Conservation (phyloP, 2,888 invertebrate genomes). For the Trichogramma evanescens region DNA sequence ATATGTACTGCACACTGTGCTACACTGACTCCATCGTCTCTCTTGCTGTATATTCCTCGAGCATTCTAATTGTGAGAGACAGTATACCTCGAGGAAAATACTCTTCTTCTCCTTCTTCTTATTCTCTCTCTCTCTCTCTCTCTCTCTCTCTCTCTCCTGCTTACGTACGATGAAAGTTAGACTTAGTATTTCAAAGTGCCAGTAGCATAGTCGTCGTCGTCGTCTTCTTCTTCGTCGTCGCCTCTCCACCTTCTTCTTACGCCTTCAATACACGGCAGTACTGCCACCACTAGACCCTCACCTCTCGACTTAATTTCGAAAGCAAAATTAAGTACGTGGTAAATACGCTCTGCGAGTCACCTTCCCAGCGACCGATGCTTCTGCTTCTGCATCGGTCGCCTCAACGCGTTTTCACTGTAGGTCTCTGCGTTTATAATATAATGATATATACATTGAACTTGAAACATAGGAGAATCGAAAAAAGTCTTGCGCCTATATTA, state of each 20-base stretch:
- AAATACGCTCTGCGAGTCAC: slow-evolving; percentile 34
- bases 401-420: not conserved
- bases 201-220: slow-evolving; percentile 28
- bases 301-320: slow-evolving; percentile 39
- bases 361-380: slow-evolving; percentile 13
- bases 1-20: slow-evolving; percentile 5
- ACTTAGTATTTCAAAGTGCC: slow-evolving; percentile 37
- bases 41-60: slow-evolving; percentile 27
- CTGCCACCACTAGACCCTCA: slow-evolving; percentile 11
- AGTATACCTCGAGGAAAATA: slow-evolving; percentile 39
- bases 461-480: no score
- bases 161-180: slow-evolving; percentile 31
- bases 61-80: slow-evolving; percentile 46
- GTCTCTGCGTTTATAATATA: no score
- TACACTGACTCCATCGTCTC: slow-evolving; percentile 11
- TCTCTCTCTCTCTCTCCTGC: no score
- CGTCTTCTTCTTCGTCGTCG: slow-evolving; percentile 12
- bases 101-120: slow-evolving; percentile 13
- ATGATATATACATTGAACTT: no score
- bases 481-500: no score
- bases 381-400: not conserved
- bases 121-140: no score
- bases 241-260: slow-evolving; percentile 12
- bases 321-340: slow-evolving; percentile 44
- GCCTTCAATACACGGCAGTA: slow-evolving; percentile 1